Percentiles rank a stretch among this genome's conserved stretches.
These are phyloP conservation scores for Lutjanus campechanus DNA, from an alignment of 2,797 vertebrate genomes.

Conservation along the genomic window DNA sequence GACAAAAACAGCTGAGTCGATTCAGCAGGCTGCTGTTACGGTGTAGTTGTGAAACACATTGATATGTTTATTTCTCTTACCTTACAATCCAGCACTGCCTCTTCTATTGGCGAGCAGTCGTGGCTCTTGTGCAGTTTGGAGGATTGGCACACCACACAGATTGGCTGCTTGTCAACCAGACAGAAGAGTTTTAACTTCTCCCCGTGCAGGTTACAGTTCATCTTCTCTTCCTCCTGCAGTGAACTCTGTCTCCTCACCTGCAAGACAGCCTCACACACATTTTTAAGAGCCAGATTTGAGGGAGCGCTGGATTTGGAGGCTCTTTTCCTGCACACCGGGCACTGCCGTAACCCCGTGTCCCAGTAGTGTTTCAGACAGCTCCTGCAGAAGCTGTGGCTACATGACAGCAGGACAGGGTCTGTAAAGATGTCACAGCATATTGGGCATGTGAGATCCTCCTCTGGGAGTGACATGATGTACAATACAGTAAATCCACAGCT, in stretches of 20 bases:
- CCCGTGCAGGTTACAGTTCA: slow-evolving; percentile 75
- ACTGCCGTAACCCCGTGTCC: slow-evolving; percentile 71
- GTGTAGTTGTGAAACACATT: neutral
- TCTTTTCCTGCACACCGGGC: slow-evolving; percentile 83
- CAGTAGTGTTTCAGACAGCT: slow-evolving; percentile 80
- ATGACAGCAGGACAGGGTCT: slow-evolving; percentile 84
- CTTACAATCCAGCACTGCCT: slow-evolving; percentile 83
- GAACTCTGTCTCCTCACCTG: slow-evolving; percentile 54
- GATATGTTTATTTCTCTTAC: slow-evolving; percentile 62
- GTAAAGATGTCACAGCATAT: slow-evolving; percentile 85
- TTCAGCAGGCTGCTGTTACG: neutral
- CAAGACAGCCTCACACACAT: slow-evolving; percentile 82
- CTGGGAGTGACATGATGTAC: slow-evolving; percentile 76
- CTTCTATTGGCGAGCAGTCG: slow-evolving; percentile 77
- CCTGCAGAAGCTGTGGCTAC: slow-evolving; percentile 87
- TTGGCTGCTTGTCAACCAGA: slow-evolving; percentile 80
- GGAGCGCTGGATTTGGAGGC: slow-evolving; percentile 69
- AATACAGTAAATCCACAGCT: slow-evolving; percentile 41
- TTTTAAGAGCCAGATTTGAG: slow-evolving; percentile 85
- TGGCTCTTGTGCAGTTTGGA: slow-evolving; percentile 85
- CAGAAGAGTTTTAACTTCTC: slow-evolving; percentile 87
- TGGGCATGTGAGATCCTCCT: slow-evolving; percentile 85
- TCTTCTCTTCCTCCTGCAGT: slow-evolving; percentile 41
- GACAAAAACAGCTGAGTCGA: neutral
- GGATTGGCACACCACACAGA: slow-evolving; percentile 84